Evolutionary conservation across 1,140 invertebrate genomes (phyloP).

Genomic region (Muscidifurax raptorellus): DNA sequence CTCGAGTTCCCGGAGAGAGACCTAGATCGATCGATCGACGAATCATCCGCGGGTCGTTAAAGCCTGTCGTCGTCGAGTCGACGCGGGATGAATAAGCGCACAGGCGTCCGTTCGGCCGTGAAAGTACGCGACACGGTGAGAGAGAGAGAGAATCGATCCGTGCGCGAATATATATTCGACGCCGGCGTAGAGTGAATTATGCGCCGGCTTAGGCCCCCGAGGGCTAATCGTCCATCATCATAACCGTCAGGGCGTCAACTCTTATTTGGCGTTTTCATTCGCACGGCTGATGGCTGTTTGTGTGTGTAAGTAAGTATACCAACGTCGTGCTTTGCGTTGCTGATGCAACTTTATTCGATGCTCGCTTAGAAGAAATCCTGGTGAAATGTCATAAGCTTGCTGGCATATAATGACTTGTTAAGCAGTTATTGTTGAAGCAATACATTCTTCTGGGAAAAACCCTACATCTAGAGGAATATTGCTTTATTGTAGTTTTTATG

Average conservation of each 20-base stretch:
- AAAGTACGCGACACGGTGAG: background rate
- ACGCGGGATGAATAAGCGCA: background rate
- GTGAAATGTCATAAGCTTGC: too few species aligned
- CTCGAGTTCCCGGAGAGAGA: background rate
- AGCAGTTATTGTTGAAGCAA: too few species aligned
- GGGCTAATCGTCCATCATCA: slow-evolving; percentile 41
- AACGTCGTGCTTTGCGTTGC: background rate
- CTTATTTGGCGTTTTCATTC: slow-evolving; percentile 7
- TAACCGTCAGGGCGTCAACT: slow-evolving; percentile 26
- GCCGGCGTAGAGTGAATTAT: background rate
- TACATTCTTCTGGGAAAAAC: too few species aligned
- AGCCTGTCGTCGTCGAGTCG: background rate
- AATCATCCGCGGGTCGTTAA: slow-evolving; percentile 26
- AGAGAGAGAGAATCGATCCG: background rate
- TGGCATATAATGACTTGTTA: too few species aligned
- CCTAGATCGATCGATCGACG: slow-evolving; percentile 12
- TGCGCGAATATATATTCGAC: slow-evolving; percentile 10
- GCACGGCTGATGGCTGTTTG: background rate
- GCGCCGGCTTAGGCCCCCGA: background rate
- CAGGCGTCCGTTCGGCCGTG: slow-evolving; percentile 15
- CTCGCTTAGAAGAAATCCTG: too few species aligned
- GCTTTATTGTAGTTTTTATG: too few species aligned
- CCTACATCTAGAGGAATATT: too few species aligned
- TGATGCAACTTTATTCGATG: background rate
- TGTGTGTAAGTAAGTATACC: background rate